Conservation (phyloP, 2,888 invertebrate species). For the Prionchulus punctatus region DNA sequence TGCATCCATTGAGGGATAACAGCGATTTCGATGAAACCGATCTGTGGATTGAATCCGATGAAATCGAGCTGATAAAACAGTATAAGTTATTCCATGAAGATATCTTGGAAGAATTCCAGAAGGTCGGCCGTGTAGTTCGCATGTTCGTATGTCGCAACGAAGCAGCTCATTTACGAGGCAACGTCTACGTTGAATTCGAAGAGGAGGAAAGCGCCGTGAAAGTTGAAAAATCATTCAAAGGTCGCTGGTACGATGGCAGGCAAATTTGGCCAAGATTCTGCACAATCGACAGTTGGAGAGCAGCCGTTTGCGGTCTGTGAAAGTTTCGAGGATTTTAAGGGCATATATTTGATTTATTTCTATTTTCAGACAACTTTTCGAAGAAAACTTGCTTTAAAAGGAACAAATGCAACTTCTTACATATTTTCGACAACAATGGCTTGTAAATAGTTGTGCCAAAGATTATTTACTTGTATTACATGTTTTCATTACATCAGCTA, state of each 20-base stretch:
- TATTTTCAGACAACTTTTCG: too few species aligned
- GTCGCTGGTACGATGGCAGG: neutral
- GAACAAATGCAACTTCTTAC: too few species aligned
- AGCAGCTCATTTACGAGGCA: constrained; percentile 3
- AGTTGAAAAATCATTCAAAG: neutral
- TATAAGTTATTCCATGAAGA: constrained; percentile 1
- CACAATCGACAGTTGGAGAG: neutral
- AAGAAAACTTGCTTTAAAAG: too few species aligned
- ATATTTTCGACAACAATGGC: too few species aligned
- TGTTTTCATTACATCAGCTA: too few species aligned
- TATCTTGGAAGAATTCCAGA: neutral
- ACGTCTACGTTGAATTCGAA: constrained; percentile 6
- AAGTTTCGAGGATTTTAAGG: too few species aligned
- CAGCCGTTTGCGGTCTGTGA: neutral
- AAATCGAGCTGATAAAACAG: neutral
- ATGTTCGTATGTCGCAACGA: neutral
- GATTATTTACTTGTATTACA: too few species aligned
- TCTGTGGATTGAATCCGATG: constrained; percentile 5
- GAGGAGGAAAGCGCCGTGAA: too few species aligned
- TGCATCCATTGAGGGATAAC: too few species aligned
- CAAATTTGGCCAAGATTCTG: neutral
- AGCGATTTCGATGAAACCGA: constrained; percentile 1
- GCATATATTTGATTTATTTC: too few species aligned
- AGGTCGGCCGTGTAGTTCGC: neutral
- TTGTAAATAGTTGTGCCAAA: too few species aligned